Conservation (phyloP, 2,113 vertebrate genomes). For the Gambusia holbrooki region DNA sequence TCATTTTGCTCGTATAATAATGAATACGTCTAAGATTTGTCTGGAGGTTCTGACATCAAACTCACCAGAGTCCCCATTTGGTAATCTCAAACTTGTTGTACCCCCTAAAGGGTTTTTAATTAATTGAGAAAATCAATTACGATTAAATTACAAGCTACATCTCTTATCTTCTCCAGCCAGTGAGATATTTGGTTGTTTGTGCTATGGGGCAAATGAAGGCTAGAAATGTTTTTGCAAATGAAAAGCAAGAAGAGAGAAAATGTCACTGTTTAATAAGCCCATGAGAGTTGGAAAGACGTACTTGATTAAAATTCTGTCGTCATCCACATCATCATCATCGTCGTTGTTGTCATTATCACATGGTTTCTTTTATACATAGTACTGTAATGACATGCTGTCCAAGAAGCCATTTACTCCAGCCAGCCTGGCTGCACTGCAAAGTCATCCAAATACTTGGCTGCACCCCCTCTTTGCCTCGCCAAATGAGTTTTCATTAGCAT, state of each 20-base stretch:
- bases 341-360: conserved; percentile 51
- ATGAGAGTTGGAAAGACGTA: conserved; percentile 48
- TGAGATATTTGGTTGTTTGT: conserved; percentile 43
- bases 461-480: conserved; percentile 54
- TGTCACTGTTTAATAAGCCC: conserved; percentile 29
- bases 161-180: conserved; percentile 61
- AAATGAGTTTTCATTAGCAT: conserved; percentile 79
- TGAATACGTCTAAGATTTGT: no score
- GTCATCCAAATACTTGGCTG: conserved; percentile 59
- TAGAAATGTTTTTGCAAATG: conserved; percentile 52
- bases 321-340: conserved; percentile 42
- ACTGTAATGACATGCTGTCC: conserved; percentile 56
- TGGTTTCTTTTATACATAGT: conserved; percentile 27
- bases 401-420: conserved; percentile 55
- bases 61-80: conserved; percentile 19
- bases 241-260: conserved; percentile 3
- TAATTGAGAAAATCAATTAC: conserved; percentile 65
- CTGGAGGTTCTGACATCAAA: background rate
- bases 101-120: conserved; percentile 53
- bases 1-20: background rate
- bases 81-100: conserved; percentile 28
- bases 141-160: conserved; percentile 39
- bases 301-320: conserved; percentile 51
- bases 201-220: conserved; percentile 39
- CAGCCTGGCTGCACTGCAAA: conserved; percentile 32